Base-by-base conservation (phyloP, 2,797 vertebrate genomes). In the Halcyon leucocephala region DNA sequence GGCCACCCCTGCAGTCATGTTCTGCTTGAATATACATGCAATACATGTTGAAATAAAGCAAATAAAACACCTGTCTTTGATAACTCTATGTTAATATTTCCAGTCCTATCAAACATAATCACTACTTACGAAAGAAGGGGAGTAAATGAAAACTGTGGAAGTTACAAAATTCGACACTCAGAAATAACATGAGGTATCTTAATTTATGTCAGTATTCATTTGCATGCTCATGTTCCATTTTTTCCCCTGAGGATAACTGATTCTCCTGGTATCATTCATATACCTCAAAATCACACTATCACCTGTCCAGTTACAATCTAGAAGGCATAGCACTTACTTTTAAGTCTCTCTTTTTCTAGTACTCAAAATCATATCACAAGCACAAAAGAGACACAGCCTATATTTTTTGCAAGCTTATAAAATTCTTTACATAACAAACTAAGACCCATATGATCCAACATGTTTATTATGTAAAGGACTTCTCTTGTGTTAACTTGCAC, bases 1-100 rank as follows among this genome's bases (percentile, higher is more conserved):
- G 29, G 33, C 17, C 0, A 0, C 6, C 12, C 15, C 10, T 19
- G 9, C 7, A 48, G 52, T 21, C 6, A 5, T 12, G 10, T 46
- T 2, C 22, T 80, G 24, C n/a, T 74, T 33, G 42, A 35, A 33
- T 31, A 9, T 39, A 39, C 16, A 49, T 35, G 22, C 4, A 29
- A 28, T 37, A 21, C 6, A 49, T 19, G 7, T 9, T 17, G 65
- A 82, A 82, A 54, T 46, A 48, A 58, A 65, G 3, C 2, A 77
- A 76, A 76, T 10, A 62, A 74, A 33, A 6, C 7, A 37, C 10
- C 7, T 35, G 13, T 4, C 14, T 62, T 74, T 67, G n/a, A 16
- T 49, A 7, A 39, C 25, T 35, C 9, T 77, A 4, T 31, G 21
- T 46, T 48, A 60, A 16, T 48, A 66, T 54, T 82, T 72, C 11